A percentile compares a stretch with the other conserved stretches of the same genome.
phyloP scores from a whole-genome alignment of 2,888 invertebrate genomes.

The Chalcosyrphus nemorum region DNA sequence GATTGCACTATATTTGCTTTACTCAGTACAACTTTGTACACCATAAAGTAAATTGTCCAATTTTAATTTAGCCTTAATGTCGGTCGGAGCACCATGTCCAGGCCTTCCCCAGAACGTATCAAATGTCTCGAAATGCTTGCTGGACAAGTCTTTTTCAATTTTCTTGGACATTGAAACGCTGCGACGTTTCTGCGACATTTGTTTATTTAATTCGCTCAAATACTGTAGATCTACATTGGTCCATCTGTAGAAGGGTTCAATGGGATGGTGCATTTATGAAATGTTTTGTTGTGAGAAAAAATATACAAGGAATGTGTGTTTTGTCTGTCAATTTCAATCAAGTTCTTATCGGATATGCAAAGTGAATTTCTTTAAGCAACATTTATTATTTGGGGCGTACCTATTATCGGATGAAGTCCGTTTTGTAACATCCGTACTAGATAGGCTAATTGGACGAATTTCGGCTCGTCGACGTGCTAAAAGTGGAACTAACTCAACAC shows the following conservation, averaged over 20 bases:
- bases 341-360: slow-evolving; percentile 80
- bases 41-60: slow-evolving; percentile 82
- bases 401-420: slow-evolving; percentile 81
- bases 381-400: slow-evolving; percentile 79
- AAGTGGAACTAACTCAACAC: slow-evolving; percentile 90
- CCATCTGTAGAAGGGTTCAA: slow-evolving; percentile 75
- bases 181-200: slow-evolving; percentile 83
- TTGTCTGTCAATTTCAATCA: slow-evolving; percentile 29
- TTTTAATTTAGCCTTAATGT: slow-evolving; percentile 80
- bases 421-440: slow-evolving; percentile 84
- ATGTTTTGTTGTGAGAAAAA: slow-evolving; percentile 50
- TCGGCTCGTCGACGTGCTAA: slow-evolving; percentile 86
- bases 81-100: slow-evolving; percentile 83
- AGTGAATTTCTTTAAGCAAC: slow-evolving; percentile 82
- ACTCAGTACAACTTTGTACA: slow-evolving; percentile 75
- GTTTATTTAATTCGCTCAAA: slow-evolving; percentile 83
- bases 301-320: slow-evolving; percentile 42
- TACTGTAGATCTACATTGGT: slow-evolving; percentile 81
- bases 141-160: slow-evolving; percentile 86
- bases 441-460: slow-evolving; percentile 83
- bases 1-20: slow-evolving; percentile 76
- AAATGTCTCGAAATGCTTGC: slow-evolving; percentile 89
- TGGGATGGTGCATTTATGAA: slow-evolving; percentile 72
- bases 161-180: slow-evolving; percentile 78
- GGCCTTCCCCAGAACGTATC: slow-evolving; percentile 91